phyloP scores from a whole-genome alignment of 2,888 invertebrate species.

The Drosophila macrospina region DNA sequence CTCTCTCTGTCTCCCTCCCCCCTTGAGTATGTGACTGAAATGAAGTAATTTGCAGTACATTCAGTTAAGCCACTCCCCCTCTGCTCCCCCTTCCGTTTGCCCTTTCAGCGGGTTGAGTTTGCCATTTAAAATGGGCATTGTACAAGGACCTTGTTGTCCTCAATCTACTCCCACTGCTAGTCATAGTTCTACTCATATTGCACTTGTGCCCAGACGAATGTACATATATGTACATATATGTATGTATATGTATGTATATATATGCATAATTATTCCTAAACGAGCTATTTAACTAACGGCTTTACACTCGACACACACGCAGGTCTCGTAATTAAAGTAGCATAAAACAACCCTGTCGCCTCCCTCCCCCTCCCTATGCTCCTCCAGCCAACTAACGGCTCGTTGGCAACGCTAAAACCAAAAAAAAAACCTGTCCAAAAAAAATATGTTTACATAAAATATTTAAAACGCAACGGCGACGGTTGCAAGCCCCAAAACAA shows the following conservation, averaged over 20 bases:
- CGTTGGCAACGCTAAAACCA: background rate
- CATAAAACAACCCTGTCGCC: constrained; percentile 21
- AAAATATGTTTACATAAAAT: constrained; percentile 74
- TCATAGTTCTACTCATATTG: constrained; percentile 25
- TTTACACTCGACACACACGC: constrained; percentile 47
- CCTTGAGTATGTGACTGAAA: constrained; percentile 34
- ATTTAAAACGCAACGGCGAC: constrained; percentile 65
- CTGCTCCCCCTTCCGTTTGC: background rate
- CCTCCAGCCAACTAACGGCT: background rate
- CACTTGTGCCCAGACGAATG: constrained; percentile 42
- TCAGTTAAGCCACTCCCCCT: no score
- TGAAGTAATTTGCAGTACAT: constrained; percentile 58
- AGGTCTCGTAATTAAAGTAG: constrained; percentile 53
- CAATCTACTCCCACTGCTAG: background rate
- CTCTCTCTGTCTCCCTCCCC: no score
- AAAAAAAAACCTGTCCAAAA: constrained; percentile 41
- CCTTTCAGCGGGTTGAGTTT: background rate
- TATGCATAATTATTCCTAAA: constrained; percentile 72
- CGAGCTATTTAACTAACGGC: constrained; percentile 76
- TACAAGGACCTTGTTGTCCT: constrained; percentile 4
- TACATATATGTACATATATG: no score
- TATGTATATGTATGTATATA: constrained; percentile 3
- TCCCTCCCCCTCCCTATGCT: no score
- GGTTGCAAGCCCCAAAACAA: constrained; percentile 14
- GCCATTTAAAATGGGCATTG: constrained; percentile 45